These are phyloP conservation scores for Ambastaia sidthimunki DNA, from an alignment of 2,797 vertebrate species.

Conservation along the genomic window DNA sequence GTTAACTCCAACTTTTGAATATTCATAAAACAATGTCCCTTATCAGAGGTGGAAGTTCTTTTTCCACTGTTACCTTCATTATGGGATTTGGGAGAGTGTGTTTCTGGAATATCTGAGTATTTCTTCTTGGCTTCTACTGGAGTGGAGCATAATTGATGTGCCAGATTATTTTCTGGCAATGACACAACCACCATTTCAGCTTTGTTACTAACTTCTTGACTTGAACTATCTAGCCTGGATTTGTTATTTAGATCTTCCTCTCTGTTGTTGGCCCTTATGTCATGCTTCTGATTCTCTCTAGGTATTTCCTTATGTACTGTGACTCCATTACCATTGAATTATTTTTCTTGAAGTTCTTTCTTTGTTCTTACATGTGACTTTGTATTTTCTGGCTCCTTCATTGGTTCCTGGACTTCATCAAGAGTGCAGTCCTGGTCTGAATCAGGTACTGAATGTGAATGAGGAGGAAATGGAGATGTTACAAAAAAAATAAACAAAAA, in stretches of 20 bases:
- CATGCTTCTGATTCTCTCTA: slow-evolving; percentile 26
- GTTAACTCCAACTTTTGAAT: slow-evolving; percentile 3
- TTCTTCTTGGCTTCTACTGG: neutral
- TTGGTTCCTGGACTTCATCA: slow-evolving; percentile 35
- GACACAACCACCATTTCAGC: slow-evolving; percentile 44
- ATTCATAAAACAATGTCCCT: slow-evolving; percentile 1
- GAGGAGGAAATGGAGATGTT: slow-evolving; percentile 16
- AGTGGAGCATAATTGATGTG: slow-evolving; percentile 48
- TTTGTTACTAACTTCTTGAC: too few species aligned
- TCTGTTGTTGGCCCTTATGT: neutral
- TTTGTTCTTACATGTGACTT: neutral
- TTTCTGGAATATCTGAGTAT: slow-evolving; percentile 9
- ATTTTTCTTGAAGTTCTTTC: slow-evolving; percentile 38
- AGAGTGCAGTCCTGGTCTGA: slow-evolving; percentile 34
- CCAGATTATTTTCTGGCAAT: slow-evolving; percentile 61
- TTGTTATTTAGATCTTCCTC: slow-evolving; percentile 14
- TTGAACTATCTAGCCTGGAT: slow-evolving; percentile 57
- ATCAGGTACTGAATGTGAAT: slow-evolving; percentile 38
- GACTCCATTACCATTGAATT: slow-evolving; percentile 2
- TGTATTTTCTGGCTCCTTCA: neutral
- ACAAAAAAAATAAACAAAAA: too few species aligned
- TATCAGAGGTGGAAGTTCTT: neutral
- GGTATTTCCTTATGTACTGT: neutral
- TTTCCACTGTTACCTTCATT: slow-evolving; percentile 5
- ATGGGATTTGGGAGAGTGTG: neutral